Percentiles rank a stretch among this genome's conserved stretches.
Evolutionary conservation across 2,797 vertebrate genomes (phyloP).

Genomic region (Rallus crepitans): DNA sequence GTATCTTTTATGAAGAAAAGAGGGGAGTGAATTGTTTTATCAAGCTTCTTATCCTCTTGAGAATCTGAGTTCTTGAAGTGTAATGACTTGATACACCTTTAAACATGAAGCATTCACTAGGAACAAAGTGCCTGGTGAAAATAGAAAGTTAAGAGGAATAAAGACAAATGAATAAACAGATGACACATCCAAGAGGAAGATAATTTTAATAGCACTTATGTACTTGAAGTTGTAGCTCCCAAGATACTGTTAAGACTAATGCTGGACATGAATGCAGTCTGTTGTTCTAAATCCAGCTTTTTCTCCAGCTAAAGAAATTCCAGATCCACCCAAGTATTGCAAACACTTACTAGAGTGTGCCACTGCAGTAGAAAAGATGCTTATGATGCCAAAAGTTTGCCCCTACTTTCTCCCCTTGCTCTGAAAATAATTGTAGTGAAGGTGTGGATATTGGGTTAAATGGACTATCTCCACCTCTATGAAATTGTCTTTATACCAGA

Average conservation of each 20-base stretch:
- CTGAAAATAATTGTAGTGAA: background rate
- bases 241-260: background rate
- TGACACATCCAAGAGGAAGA: background rate
- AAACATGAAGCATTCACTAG: background rate
- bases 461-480: background rate
- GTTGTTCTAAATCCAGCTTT: background rate
- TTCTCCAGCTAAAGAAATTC: background rate
- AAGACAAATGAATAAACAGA: background rate
- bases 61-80: background rate
- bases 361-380: background rate
- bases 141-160: background rate
- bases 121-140: background rate
- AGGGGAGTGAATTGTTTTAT: background rate
- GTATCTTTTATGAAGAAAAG: conserved; percentile 8
- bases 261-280: background rate
- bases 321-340: background rate
- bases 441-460: background rate
- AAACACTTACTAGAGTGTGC: background rate
- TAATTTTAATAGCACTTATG: background rate
- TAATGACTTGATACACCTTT: background rate
- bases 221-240: background rate
- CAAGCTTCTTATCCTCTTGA: background rate
- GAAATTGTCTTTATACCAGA: background rate
- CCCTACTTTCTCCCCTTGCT: background rate
- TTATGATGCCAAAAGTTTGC: background rate